Percentiles rank a stretch among this genome's conserved stretches.
phyloP scores from a whole-genome alignment of 1,140 invertebrate genomes.

The Harlomillsia oculata region DNA sequence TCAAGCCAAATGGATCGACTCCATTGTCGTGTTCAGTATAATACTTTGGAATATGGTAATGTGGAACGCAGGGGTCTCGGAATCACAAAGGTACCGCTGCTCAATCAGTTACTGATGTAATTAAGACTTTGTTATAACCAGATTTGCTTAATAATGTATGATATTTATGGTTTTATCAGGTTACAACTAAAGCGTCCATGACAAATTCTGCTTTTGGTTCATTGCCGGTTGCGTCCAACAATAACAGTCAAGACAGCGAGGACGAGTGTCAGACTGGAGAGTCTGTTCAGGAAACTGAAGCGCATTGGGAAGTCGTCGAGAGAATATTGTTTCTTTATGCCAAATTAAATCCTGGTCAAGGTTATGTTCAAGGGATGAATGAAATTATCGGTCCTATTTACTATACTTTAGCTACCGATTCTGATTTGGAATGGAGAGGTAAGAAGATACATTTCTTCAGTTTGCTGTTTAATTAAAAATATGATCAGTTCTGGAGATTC shows the following conservation, averaged over 20 bases:
- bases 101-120: not conserved
- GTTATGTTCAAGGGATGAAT: slow-evolving; percentile 98
- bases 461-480: slow-evolving; percentile 12
- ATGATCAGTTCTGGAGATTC: not conserved
- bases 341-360: slow-evolving; percentile 93
- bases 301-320: slow-evolving; percentile 95
- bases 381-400: slow-evolving; percentile 98
- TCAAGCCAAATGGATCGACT: slow-evolving; percentile 65
- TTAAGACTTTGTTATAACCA: not conserved
- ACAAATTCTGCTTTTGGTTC: too few relatives aligned
- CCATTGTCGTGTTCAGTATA: slow-evolving; percentile 76
- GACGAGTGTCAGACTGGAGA: too few relatives aligned
- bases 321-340: slow-evolving; percentile 94
- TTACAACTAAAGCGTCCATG: slow-evolving; percentile 1
- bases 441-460: slow-evolving; percentile 32
- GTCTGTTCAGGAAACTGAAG: slow-evolving; percentile 52
- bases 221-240: too few relatives aligned
- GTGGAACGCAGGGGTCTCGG: slow-evolving; percentile 79
- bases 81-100: slow-evolving; percentile 63
- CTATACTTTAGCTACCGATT: slow-evolving; percentile 88
- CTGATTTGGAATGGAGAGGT: slow-evolving; percentile 70
- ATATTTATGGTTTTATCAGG: not conserved
- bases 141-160: not conserved
- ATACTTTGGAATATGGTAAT: slow-evolving; percentile 73
- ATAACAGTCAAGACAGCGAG: too few relatives aligned